Evolutionary conservation across 2,888 invertebrate species (phyloP), one percentile per base, ranked within the genome.

Genomic region (Drosophila austrosaltans): DNA sequence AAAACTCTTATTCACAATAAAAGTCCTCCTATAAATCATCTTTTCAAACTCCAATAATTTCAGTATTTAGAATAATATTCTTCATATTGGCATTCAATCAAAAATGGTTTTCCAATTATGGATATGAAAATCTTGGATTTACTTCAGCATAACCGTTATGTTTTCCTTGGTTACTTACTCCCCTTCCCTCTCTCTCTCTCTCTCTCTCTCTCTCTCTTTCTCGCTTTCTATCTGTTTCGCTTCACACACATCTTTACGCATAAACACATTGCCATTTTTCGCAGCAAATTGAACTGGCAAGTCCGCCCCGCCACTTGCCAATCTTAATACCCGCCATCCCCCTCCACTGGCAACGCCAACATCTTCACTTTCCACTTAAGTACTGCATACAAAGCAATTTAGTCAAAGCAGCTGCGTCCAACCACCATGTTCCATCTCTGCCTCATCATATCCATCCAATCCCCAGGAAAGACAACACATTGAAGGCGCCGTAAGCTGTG

Each of bases 191-290:
- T 53, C 28, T 42, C 20, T 54, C 39, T 30, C 36, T 39, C 5
- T 40, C 36, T 53, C 30, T 10, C 16, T 4, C 22, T 42, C 8
- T 20, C 30, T 22, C 42, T 53, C 12, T 44, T 20, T 44, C 3
- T 16, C n/a, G 1, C 32, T 44, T 20, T 42, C 2, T 25, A 7
- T 3, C 12, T n/a, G 22, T 56, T 36, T 39, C 60, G 53, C 68
- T 66, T 72, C 60, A 69, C 80, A 82, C 72, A 82, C 79, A 80
- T 88, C 79, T 87, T 87, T 81, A 72, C 83, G 82, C 85, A 87
- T 89, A 89, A 83, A 89, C 87, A 87, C 87, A 71, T 87, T 71
- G 72, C 70, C 66, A 78, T 77, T 74, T 73, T 79, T 82, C 68
- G 79, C 82, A 86, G 79, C 75, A 87, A 80, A 89, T 89, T 88